phyloP scores from a whole-genome alignment of 2,113 vertebrate species.

The Triplophysa siluroides region DNA sequence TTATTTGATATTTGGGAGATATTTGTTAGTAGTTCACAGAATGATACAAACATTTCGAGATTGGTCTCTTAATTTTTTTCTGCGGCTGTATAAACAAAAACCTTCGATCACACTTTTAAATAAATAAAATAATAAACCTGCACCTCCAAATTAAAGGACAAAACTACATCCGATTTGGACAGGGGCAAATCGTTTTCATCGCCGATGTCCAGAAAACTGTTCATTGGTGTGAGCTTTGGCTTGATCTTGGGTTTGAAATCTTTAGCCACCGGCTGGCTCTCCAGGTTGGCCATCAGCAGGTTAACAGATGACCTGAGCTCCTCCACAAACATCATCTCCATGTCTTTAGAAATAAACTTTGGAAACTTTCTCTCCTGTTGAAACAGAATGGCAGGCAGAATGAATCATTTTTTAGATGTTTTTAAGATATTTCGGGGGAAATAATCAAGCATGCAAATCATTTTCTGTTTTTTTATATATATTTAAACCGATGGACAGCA shows the following conservation, averaged over 20 bases:
- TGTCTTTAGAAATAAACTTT: conserved; percentile 84
- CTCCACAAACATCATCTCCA: conserved; percentile 91
- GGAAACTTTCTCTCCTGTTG: conserved; percentile 87
- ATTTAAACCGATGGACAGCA: too few species aligned
- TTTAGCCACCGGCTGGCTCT: conserved; percentile 96
- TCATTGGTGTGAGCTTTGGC: conserved; percentile 87
- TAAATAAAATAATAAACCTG: conserved; percentile 43
- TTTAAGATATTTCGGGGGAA: too few species aligned
- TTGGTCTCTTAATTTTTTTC: too few species aligned
- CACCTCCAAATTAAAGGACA: conserved; percentile 95
- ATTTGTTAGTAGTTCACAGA: too few species aligned
- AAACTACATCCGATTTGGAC: conserved; percentile 90
- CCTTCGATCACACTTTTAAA: too few species aligned
- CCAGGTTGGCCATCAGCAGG: conserved; percentile 95
- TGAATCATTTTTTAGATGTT: not conserved
- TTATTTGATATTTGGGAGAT: too few species aligned
- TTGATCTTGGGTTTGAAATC: conserved; percentile 89
- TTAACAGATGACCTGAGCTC: conserved; percentile 91
- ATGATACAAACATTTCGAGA: too few species aligned
- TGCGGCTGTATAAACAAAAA: too few species aligned
- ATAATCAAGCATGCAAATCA: too few species aligned
- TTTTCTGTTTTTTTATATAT: too few species aligned
- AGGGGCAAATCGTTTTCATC: conserved; percentile 90
- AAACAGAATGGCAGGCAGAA: not conserved
- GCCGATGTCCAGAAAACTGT: conserved; percentile 93